phyloP scores from a whole-genome alignment of 2,888 invertebrate genomes.

The Ornithoptera alexandrae region DNA sequence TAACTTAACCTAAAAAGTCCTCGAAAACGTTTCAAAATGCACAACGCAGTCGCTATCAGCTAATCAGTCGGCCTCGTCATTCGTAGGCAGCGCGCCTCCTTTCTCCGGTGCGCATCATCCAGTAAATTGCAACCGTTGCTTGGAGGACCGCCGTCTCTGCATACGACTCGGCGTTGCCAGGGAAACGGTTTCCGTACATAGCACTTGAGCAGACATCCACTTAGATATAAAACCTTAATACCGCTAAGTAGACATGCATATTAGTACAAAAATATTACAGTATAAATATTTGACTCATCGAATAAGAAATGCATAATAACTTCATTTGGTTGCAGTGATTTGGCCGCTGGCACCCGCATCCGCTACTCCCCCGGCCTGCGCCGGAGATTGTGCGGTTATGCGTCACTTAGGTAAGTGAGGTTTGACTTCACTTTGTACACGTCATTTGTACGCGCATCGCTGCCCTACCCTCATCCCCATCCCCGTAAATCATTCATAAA shows the following conservation, averaged over 20 bases:
- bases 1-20: conserved; percentile 32
- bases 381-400: background rate
- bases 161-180: conserved; percentile 44
- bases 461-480: no score
- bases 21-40: conserved; percentile 38
- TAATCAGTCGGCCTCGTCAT: conserved; percentile 45
- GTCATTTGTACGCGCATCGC: no score
- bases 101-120: background rate
- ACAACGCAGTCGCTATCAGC: conserved; percentile 36
- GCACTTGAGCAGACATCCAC: conserved; percentile 43
- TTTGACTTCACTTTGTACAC: no score
- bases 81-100: background rate
- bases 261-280: conserved; percentile 30
- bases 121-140: background rate
- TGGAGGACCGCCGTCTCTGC: conserved; percentile 15
- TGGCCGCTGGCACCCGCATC: background rate
- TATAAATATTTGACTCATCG: conserved; percentile 28
- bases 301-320: conserved; percentile 21
- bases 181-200: conserved; percentile 29
- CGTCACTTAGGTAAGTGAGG: no score
- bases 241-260: conserved; percentile 13
- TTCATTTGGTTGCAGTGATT: conserved; percentile 17
- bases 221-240: conserved; percentile 17
- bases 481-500: no score
- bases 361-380: background rate